A percentile compares a stretch with the other conserved stretches of the same genome.
phyloP scores from a whole-genome alignment of 1,140 invertebrate species.

The Cyclargus thomasi region DNA sequence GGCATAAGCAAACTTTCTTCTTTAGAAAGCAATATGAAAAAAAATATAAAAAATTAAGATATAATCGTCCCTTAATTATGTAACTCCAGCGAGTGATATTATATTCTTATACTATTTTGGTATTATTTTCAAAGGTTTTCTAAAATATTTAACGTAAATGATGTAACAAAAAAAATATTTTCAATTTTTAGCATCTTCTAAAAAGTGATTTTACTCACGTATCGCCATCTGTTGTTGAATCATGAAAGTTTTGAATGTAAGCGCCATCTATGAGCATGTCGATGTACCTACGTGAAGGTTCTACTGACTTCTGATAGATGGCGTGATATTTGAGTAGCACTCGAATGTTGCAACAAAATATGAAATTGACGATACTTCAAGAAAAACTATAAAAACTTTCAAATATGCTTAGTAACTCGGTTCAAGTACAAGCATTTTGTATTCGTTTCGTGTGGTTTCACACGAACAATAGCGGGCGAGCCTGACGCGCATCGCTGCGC shows the following conservation, averaged over 20 bases:
- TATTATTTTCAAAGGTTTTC: too few relatives aligned
- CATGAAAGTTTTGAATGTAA: neutral
- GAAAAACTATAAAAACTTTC: constrained; percentile 6
- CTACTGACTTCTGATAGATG: neutral
- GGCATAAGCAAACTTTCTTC: neutral
- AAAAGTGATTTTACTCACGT: neutral
- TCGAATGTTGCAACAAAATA: neutral
- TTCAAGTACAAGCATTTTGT: constrained; percentile 23
- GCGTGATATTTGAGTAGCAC: neutral
- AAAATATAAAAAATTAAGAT: neutral
- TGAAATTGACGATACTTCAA: neutral
- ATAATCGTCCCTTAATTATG: too few relatives aligned
- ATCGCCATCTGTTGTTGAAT: neutral
- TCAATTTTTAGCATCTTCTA: neutral
- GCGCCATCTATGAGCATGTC: neutral
- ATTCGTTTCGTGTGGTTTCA: constrained; percentile 52
- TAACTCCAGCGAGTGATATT: too few relatives aligned
- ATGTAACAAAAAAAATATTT: too few relatives aligned
- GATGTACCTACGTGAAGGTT: neutral
- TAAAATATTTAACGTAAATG: too few relatives aligned
- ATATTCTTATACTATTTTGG: too few relatives aligned
- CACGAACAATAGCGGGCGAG: constrained; percentile 61
- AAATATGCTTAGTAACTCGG: constrained; percentile 23
- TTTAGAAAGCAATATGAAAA: neutral
- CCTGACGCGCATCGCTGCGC: constrained; percentile 49